Evolutionary conservation across 2,888 invertebrate genomes (phyloP).

Genomic region (Cheilosia variabilis): DNA sequence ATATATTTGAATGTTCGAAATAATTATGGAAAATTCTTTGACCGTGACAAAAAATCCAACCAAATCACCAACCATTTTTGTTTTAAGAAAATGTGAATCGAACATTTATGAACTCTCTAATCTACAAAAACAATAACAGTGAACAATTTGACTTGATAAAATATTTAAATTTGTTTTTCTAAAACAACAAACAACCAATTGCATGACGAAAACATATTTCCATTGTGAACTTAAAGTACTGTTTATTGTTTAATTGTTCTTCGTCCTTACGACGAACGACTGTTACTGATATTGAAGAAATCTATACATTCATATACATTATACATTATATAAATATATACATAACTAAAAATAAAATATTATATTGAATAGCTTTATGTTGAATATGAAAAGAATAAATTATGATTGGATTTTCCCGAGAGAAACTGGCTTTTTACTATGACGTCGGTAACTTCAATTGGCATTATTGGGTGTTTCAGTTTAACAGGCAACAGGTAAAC

Average conservation of each 20-base stretch:
- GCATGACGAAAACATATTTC: constrained; percentile 35
- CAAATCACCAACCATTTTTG: constrained; percentile 68
- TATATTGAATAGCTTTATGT: constrained; percentile 74
- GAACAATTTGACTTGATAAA: constrained; percentile 55
- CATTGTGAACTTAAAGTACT: constrained; percentile 61
- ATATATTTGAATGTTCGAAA: constrained; percentile 50
- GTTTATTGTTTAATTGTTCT: constrained; percentile 57
- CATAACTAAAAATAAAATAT: constrained; percentile 65
- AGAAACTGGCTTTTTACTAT: background rate
- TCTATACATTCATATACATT: constrained; percentile 76
- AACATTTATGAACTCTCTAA: constrained; percentile 22
- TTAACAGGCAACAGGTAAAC: too few relatives aligned
- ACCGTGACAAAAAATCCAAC: constrained; percentile 68
- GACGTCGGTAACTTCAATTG: background rate
- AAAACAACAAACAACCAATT: constrained; percentile 9
- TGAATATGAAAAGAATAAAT: constrained; percentile 69
- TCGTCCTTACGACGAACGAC: constrained; percentile 39
- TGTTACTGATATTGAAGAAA: constrained; percentile 71
- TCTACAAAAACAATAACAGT: constrained; percentile 47
- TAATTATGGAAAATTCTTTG: constrained; percentile 19
- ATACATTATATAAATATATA: constrained; percentile 71
- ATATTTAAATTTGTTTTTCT: constrained; percentile 37
- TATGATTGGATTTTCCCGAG: constrained; percentile 65
- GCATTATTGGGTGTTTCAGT: background rate
- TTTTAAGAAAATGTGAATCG: constrained; percentile 14